These are phyloP conservation scores for Astreopora myriophthalma DNA, from an alignment of 64 coral and sea anemone species.

Conservation along the genomic window DNA sequence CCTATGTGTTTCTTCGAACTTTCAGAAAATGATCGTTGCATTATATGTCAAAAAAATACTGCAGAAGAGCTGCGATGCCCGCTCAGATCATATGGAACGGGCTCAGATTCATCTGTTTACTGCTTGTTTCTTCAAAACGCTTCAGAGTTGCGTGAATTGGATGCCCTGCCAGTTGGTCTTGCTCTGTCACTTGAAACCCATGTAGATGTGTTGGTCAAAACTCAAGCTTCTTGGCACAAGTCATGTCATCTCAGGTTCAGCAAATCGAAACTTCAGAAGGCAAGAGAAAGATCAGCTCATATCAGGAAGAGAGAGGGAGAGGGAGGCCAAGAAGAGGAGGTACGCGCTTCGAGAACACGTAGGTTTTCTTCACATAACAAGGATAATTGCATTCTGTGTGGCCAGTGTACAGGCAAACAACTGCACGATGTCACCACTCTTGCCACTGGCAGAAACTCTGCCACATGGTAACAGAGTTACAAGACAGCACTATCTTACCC, in stretches of 20 bases:
- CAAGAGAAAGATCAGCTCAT: slow-evolving; percentile 7
- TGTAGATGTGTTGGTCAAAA: slow-evolving; percentile 57
- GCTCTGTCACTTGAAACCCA: background rate
- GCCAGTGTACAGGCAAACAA: background rate
- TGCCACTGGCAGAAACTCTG: slow-evolving; percentile 23
- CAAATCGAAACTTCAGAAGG: slow-evolving; percentile 27
- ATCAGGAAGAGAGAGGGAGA: slow-evolving; percentile 12
- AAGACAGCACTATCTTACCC: slow-evolving; percentile 34
- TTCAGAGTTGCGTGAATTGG: slow-evolving; percentile 6
- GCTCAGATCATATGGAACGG: slow-evolving; percentile 7
- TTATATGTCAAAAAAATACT: slow-evolving; percentile 42
- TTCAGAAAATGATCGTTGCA: too few relatives aligned
- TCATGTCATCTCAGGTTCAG: slow-evolving; percentile 67
- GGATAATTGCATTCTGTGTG: slow-evolving; percentile 45
- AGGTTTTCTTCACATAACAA: background rate
- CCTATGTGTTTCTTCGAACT: too few relatives aligned
- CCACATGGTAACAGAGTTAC: slow-evolving; percentile 45
- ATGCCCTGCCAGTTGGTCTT: slow-evolving; percentile 1
- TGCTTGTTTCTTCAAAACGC: slow-evolving; percentile 32
- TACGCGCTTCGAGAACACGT: background rate
- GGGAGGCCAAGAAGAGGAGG: background rate
- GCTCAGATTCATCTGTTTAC: background rate
- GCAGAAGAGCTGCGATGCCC: slow-evolving; percentile 48
- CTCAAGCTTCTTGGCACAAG: slow-evolving; percentile 61
- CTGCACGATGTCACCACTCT: slow-evolving; percentile 59